These are phyloP conservation scores for Thripadectes ignobilis DNA, from an alignment of 2,797 vertebrate species.

Conservation along the genomic window DNA sequence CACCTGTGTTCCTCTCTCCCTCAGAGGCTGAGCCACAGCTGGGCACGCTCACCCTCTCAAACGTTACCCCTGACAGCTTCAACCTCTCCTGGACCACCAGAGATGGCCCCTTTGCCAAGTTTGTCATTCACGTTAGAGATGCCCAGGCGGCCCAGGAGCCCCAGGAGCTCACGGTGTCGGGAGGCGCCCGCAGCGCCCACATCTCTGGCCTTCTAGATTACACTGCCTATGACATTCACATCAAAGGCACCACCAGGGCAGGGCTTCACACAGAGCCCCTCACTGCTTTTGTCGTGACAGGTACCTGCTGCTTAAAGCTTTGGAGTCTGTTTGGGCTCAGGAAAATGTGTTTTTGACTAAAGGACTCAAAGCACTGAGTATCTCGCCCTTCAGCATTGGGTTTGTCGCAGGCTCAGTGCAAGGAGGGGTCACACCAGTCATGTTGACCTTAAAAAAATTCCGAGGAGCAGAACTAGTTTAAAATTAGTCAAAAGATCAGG, in stretches of 20 bases:
- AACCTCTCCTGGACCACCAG: conserved; percentile 84
- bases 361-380: neutral
- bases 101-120: conserved; percentile 84
- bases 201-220: conserved; percentile 82
- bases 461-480: neutral
- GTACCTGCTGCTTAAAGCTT: conserved; percentile 73
- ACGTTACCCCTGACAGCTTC: conserved; percentile 85
- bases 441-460: neutral
- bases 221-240: conserved; percentile 83
- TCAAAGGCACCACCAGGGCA: conserved; percentile 81
- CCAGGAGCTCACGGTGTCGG: conserved; percentile 81
- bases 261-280: conserved; percentile 81
- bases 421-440: neutral
- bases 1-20: conserved; percentile 75
- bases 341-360: neutral
- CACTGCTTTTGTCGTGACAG: conserved; percentile 84
- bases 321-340: neutral
- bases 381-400: neutral
- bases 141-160: conserved; percentile 74
- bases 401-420: neutral
- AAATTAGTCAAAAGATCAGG: neutral
- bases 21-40: conserved; percentile 86
- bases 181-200: conserved; percentile 75
- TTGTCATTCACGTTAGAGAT: conserved; percentile 82
- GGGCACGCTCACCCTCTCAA: conserved; percentile 82